Evolutionary conservation across 2,888 invertebrate genomes (phyloP), one percentile per base, ranked within the genome.

Genomic region (Kuschelorhynchus macadamiae): DNA sequence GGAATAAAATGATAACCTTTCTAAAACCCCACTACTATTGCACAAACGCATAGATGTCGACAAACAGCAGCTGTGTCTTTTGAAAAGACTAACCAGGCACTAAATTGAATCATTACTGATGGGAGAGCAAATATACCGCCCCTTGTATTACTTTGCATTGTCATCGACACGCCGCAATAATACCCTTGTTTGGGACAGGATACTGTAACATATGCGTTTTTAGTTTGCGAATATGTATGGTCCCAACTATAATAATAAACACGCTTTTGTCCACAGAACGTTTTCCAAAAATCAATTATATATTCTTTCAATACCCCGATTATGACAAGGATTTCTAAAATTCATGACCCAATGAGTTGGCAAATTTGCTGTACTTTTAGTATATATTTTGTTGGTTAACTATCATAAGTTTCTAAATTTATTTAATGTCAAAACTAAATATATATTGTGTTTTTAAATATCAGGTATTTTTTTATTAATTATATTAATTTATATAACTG

Each of bases 51-150:
- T 62, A 72, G 50, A 49, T 71, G 67, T 72, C 74, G 74, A 77
- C 77, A 81, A 81, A 80, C 79, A 80, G 80, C 83, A 83, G 82
- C 80, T 82, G 82, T 77, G 72, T 61, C 72, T 52, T 70, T 75
- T 81, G 80, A 82, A 83, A 83, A 83, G 82, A 79, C 81, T 79
- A 83, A 82, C 82, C 80, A 82, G 79, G 80, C 80, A 79, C 80
- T 79, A 83, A 83, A 84, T 84, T 84, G 83, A 84, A 84, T 84
- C 83, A 84, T 84, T 84, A 83, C 82, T 79, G 77, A 76, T 78
- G 78, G 80, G 77, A 80, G 76, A 77, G 80, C 83, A 83, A 83
- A 83, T 81, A 83, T 73, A 80, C 81, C 83, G 82, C 83, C 83
- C 83, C 81, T 81, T 62, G 75, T 72, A 80, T 82, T 81, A 72